Percentiles rank a stretch among this genome's conserved stretches.
Conservation (phyloP, 2,797 vertebrate species). For the Eulemur albifrons region DNA sequence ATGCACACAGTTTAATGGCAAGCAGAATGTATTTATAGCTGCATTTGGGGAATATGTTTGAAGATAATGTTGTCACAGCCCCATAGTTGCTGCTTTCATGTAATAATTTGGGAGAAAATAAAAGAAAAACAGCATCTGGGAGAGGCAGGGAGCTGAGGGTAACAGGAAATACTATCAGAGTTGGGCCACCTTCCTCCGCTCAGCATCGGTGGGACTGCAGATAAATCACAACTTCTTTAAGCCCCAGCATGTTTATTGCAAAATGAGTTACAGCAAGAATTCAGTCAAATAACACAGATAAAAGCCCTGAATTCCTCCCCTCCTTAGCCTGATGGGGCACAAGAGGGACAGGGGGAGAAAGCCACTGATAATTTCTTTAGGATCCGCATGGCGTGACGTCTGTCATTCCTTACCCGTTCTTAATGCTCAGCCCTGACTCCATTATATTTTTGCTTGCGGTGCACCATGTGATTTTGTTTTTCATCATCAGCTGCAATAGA, state of each 20-base stretch:
- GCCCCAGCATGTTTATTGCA: neutral
- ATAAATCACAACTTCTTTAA: neutral
- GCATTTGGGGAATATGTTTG: neutral
- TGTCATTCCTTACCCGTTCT: neutral
- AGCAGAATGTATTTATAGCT: neutral
- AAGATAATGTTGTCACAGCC: neutral
- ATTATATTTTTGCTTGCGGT: neutral
- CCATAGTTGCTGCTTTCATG: neutral
- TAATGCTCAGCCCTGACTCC: neutral
- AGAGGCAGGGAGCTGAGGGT: neutral
- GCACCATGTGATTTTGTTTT: neutral
- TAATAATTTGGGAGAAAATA: neutral
- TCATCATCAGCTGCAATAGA: neutral
- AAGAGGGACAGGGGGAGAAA: neutral
- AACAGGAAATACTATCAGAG: neutral
- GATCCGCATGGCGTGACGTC: neutral
- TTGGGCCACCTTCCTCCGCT: neutral
- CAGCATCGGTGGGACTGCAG: neutral
- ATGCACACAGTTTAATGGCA: neutral
- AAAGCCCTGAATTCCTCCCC: too few relatives aligned
- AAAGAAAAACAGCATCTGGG: neutral
- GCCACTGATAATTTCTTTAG: neutral
- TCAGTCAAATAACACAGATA: neutral
- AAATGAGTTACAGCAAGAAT: neutral
- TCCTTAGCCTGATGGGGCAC: too few relatives aligned